Base-by-base conservation (phyloP, 2,888 invertebrate species). In the Coremacera marginata region DNA sequence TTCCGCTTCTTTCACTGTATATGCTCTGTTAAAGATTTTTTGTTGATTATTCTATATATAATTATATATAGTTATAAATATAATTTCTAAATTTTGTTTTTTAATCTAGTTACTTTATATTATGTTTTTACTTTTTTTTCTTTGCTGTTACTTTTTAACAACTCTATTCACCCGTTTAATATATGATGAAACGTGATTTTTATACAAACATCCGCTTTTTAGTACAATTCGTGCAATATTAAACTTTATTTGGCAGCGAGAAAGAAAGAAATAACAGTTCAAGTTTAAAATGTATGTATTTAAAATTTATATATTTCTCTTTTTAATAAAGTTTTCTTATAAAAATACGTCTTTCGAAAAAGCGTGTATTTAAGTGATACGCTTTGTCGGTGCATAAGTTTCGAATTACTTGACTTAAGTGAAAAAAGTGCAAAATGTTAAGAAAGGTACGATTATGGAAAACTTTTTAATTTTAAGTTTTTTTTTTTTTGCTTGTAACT, bases 381-480 rank as follows among this genome's bases (percentile, higher is more conserved):
- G 25, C 60, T 62, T 9, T 22, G 67, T 34, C 37, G 16, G 37
- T 25, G 60, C 60, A 27, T 22, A 62, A 27, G 37, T 60, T 27
- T 37, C 27, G 49, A 37, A 5, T 51, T n/a, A 70, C 52, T 25
- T 16, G 3, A 34, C 22, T 67, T 19, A 37, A 37, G n/a, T 25
- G 34, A 27, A 27, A 37, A 60, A 78, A 71, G 75, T 76, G 72
- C 76, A 80, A 77, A 80, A 82, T 82, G 81, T 78, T 78, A 57
- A 31, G 77, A 72, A 81, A 79, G 79, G 81, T 82, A 76, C 77
- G 51, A 7, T 60, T 62, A 31, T 34, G 8, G 5, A 34, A 19
- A n/a, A 37, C 3, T 16, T 60, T 60, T 22, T 14, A 25, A 9
- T 57, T 11, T 31, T 31, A 31, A 31, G 27, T 19, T 22, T 25